Conservation (phyloP, 2,797 vertebrate genomes). For the Gallinago stenura region DNA sequence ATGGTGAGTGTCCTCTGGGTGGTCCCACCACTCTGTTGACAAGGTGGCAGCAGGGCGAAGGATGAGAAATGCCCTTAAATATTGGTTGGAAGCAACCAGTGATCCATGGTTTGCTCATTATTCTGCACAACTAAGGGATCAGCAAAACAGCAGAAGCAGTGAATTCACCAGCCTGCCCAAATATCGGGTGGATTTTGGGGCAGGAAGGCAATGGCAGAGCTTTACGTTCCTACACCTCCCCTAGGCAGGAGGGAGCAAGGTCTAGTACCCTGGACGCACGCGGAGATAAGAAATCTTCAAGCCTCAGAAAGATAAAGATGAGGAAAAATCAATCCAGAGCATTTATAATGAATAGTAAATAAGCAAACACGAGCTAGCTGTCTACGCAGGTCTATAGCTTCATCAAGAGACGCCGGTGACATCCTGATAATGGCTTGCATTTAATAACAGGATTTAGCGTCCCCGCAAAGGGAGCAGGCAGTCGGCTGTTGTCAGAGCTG, state of each 20-base stretch:
- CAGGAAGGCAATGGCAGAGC: not conserved
- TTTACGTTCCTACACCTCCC: accelerated
- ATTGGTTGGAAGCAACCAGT: not conserved
- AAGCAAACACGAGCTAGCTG: not conserved
- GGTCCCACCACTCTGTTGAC: not conserved
- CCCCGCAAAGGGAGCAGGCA: not conserved
- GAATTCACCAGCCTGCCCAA: not conserved
- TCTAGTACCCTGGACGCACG: not conserved
- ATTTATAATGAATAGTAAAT: constrained; percentile 10
- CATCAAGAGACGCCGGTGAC: not conserved
- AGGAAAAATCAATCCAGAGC: not conserved
- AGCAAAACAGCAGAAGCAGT: not conserved
- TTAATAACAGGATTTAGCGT: constrained; percentile 19
- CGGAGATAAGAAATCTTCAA: not conserved
- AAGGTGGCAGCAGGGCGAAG: not conserved
- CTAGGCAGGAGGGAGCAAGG: not conserved
- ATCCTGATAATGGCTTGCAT: not conserved
- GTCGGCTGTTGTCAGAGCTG: not conserved
- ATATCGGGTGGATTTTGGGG: not conserved
- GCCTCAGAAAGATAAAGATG: not conserved
- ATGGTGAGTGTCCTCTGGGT: not conserved
- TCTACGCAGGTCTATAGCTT: not conserved
- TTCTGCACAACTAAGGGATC: not conserved
- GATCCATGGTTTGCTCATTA: not conserved
- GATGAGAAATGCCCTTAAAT: not conserved